A percentile compares a stretch with the other conserved stretches of the same genome.
Conservation (phyloP, 1,140 invertebrate genomes). For the Telenomus remus region DNA sequence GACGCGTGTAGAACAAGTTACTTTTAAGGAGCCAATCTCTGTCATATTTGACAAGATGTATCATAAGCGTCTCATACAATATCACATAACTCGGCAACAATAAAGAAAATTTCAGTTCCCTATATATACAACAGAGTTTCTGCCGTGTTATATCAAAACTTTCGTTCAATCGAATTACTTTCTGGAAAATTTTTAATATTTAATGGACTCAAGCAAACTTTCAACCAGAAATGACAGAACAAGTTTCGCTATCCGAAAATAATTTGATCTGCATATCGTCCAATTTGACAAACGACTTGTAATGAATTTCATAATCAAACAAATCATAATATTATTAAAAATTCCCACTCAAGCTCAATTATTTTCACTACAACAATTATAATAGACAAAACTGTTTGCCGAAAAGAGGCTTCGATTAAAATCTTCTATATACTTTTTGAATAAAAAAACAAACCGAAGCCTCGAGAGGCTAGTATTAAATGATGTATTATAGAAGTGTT, state of each 20-base stretch:
- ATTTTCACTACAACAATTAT: too few species aligned
- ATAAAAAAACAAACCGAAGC: too few species aligned
- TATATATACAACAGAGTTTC: constrained; percentile 2
- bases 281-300: too few species aligned
- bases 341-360: too few species aligned
- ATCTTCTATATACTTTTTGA: too few species aligned
- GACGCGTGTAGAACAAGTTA: constrained; percentile 42
- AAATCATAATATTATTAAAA: too few species aligned
- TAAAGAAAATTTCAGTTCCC: constrained; percentile 27
- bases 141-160: neutral
- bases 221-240: neutral
- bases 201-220: neutral
- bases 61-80: constrained; percentile 13
- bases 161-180: constrained; percentile 4
- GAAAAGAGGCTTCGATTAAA: too few species aligned
- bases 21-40: constrained; percentile 47
- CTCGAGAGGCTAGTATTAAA: too few species aligned
- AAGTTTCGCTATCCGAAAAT: neutral
- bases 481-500: too few species aligned
- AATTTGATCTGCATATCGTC: too few species aligned
- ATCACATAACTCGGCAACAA: constrained; percentile 25
- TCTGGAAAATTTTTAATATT: constrained; percentile 5
- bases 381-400: too few species aligned
- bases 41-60: constrained; percentile 46
- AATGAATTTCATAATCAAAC: too few species aligned